Base-by-base conservation (phyloP, 2,888 invertebrate genomes). In the Incurvaria masculella region DNA sequence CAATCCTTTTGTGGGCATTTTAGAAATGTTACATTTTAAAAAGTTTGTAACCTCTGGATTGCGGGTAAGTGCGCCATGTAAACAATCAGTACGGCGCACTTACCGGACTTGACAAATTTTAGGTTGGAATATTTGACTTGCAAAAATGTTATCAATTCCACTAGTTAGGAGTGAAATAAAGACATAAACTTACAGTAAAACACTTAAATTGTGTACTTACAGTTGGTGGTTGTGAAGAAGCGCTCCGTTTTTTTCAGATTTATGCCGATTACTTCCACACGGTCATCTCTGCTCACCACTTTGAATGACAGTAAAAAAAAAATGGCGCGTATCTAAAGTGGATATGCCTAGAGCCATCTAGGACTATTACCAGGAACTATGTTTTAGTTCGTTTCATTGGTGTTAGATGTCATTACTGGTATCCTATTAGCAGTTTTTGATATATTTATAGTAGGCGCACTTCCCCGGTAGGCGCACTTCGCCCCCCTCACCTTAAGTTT, bases 151-250 rank as follows among this genome's bases (percentile, higher is more conserved):
- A 26, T 23, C n/a, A 1, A 46, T 41, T 46, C 21, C 40, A 46
- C 46, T 46, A 46, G 46, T 39, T 46, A 46, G 40, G 46, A 46
- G 46, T 46, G 26, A 46, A 18, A 41, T 46, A 40, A 46, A 46
- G 46, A 39, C 46, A 46, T 21, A 40, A 41, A 39, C 21, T 41
- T 42, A 42, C n/a, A 42, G 42, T 14, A 42, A 42, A 42, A 42
- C 17, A 42, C 17, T 46, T 41, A 46, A 46, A 46, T 41, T 46
- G 46, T 46, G 46, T 40, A 46, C 46, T 46, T 46, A 40, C 46
- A 39, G 39, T 23, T 21, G 14, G 39, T 40, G 21, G 14, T 39
- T 46, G 23, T 40, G 11, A n/a, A 23, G 21, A 46, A 41, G 18
- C 16, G 17, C 23, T 23, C 23, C 23, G 23, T 23, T 23, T 4